These are phyloP conservation scores for Dasypogon diadema DNA, from an alignment of 2,888 invertebrate genomes.

Conservation along the genomic window DNA sequence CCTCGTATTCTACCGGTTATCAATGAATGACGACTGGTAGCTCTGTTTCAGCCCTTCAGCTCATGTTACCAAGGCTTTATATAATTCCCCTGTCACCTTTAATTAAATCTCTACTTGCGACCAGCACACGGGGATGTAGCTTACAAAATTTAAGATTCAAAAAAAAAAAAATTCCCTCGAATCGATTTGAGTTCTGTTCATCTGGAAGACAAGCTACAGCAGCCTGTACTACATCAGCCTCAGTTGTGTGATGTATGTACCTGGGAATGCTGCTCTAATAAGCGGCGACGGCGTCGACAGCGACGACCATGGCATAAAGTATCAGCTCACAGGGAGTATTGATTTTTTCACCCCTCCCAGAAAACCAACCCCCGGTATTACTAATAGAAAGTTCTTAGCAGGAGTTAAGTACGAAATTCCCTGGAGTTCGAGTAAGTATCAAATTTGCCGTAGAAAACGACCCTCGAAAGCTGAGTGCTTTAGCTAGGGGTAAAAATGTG, in stretches of 20 bases:
- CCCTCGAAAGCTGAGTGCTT: background rate
- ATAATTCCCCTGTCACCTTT: conserved; percentile 18
- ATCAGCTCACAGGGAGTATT: background rate
- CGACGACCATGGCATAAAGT: background rate
- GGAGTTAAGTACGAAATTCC: conserved; percentile 15
- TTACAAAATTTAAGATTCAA: conserved; percentile 17
- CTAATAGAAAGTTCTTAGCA: conserved; percentile 37
- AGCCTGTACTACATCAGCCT: background rate
- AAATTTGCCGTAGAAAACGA: conserved; percentile 14
- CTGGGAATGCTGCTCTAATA: background rate
- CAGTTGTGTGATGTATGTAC: background rate
- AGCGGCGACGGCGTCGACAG: background rate
- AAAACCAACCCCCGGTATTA: background rate
- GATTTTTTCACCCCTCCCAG: background rate
- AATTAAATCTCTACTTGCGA: background rate
- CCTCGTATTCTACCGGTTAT: conserved; percentile 31
- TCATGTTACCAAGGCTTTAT: conserved; percentile 25
- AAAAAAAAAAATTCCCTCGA: conserved; percentile 5
- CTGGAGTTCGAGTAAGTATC: conserved; percentile 10
- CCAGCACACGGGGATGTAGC: background rate
- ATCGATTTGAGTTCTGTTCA: background rate
- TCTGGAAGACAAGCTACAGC: background rate
- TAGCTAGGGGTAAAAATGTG: conserved; percentile 1
- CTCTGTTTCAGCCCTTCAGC: background rate
- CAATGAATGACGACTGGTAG: background rate